Percentiles rank a stretch among this genome's conserved stretches.
These are phyloP conservation scores for Litocranius walleri DNA, from an alignment of 2,113 vertebrate species.

Conservation along the genomic window DNA sequence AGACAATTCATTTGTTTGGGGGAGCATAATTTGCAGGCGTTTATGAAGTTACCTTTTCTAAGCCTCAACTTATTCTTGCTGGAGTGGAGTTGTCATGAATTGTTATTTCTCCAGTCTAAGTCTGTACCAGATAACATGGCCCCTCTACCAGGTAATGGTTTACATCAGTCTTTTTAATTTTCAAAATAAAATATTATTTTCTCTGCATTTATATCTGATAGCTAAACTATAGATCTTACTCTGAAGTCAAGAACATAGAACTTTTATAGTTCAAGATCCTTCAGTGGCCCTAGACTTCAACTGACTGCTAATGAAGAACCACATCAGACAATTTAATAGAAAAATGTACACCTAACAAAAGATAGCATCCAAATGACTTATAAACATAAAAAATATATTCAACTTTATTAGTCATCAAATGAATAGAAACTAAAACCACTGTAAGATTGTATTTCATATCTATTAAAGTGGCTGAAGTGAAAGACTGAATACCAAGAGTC, in stretches of 20 bases:
- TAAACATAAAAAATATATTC: not conserved
- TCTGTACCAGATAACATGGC: not conserved
- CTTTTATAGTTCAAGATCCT: not conserved
- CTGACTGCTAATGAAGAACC: not conserved
- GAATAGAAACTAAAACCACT: slow-evolving; percentile 5
- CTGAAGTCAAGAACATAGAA: not conserved
- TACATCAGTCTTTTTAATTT: not conserved
- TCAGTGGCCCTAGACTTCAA: not conserved
- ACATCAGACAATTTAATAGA: not conserved
- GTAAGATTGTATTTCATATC: not conserved
- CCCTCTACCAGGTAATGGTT: not conserved
- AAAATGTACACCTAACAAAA: not conserved
- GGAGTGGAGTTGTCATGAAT: not conserved
- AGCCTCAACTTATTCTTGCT: not conserved
- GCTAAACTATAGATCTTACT: not conserved
- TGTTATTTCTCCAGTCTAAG: not conserved
- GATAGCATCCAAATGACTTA: not conserved
- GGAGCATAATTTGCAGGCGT: not conserved
- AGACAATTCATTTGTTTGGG: not conserved
- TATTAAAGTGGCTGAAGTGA: not conserved
- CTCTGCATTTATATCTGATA: not conserved
- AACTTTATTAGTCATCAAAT: not conserved
- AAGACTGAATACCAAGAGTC: not conserved
- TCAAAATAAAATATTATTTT: slow-evolving; percentile 10
- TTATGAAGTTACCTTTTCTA: not conserved